Evolutionary conservation across 2,113 vertebrate genomes (phyloP).

Genomic region (Spheniscus mendiculus): DNA sequence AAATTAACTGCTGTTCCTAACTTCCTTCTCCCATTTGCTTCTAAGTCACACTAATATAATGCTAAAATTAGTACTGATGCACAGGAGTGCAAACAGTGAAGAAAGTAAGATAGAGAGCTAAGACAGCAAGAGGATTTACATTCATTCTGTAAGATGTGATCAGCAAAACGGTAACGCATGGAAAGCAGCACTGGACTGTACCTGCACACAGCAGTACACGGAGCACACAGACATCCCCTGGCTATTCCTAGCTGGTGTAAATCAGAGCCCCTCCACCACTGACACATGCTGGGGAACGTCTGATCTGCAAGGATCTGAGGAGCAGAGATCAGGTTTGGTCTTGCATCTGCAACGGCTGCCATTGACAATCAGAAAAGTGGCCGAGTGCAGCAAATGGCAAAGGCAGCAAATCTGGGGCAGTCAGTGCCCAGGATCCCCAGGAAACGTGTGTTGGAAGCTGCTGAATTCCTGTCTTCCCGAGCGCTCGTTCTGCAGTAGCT

Average conservation of each 20-base stretch:
- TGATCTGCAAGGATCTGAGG: neutral
- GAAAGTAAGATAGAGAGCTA: neutral
- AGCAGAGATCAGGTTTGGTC: neutral
- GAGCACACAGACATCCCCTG: neutral
- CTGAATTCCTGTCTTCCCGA: neutral
- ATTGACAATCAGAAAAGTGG: rapidly evolving
- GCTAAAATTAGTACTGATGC: neutral
- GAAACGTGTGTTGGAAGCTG: rapidly evolving
- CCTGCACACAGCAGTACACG: rapidly evolving
- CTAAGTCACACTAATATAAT: neutral
- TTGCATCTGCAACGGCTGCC: neutral
- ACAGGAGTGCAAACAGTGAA: neutral
- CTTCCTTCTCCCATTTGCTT: constrained; percentile 30
- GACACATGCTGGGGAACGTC: neutral
- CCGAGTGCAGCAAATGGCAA: rapidly evolving
- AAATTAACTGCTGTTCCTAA: neutral
- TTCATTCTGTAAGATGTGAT: neutral
- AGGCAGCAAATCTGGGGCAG: rapidly evolving
- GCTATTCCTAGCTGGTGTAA: neutral
- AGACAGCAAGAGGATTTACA: neutral
- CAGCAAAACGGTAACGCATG: rapidly evolving
- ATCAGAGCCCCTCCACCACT: neutral
- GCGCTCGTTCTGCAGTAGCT: neutral
- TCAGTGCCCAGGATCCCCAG: neutral
- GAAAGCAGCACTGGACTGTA: neutral